Percentiles rank a stretch among this genome's conserved stretches.
Conservation (phyloP, 2,888 invertebrate species). For the Spicauda simplicius region DNA sequence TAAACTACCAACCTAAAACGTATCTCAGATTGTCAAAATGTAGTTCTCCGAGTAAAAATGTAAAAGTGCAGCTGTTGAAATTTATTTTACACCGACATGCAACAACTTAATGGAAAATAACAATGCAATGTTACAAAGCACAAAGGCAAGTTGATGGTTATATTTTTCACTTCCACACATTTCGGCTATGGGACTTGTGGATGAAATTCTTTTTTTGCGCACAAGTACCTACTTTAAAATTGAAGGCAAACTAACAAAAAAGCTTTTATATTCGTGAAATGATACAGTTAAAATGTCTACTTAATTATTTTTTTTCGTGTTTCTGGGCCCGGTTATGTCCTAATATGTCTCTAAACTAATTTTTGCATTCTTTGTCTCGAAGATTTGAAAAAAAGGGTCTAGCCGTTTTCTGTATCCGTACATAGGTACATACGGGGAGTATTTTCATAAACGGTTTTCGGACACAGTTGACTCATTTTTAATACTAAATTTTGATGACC, state of each 20-base stretch:
- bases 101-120: conserved; percentile 21
- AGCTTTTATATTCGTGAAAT: conserved; percentile 4
- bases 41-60: too few relatives aligned
- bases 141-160: conserved; percentile 30
- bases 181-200: conserved; percentile 20
- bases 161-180: conserved; percentile 33
- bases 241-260: conserved; percentile 23
- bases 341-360: too few relatives aligned
- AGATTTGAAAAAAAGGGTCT: too few relatives aligned
- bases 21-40: background rate
- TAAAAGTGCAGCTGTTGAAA: conserved; percentile 7
- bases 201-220: conserved; percentile 18
- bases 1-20: background rate
- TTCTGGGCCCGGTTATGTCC: too few relatives aligned
- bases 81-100: conserved; percentile 17
- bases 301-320: too few relatives aligned
- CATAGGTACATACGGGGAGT: too few relatives aligned
- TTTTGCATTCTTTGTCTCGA: too few relatives aligned
- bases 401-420: too few relatives aligned
- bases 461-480: too few relatives aligned
- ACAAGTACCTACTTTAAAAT: conserved; percentile 14
- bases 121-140: conserved; percentile 7
- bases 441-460: too few relatives aligned
- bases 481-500: too few relatives aligned
- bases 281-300: too few relatives aligned